These are phyloP conservation scores for Cathartes aura DNA, from an alignment of 2,113 vertebrate genomes.

Conservation along the genomic window DNA sequence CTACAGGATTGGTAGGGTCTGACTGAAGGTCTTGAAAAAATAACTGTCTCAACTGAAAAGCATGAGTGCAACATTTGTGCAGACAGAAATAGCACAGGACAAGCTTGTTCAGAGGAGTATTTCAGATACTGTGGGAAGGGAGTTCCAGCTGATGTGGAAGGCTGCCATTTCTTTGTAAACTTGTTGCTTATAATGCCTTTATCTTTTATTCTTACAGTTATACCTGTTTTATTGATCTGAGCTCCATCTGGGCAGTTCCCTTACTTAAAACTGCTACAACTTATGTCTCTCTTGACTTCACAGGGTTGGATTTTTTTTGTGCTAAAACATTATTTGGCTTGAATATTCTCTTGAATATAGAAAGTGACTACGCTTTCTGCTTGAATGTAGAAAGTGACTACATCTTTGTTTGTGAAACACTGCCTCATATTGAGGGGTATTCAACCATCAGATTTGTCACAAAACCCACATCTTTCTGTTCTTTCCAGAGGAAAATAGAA, in stretches of 20 bases:
- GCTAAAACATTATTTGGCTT: not conserved
- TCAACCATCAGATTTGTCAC: not conserved
- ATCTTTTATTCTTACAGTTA: not conserved
- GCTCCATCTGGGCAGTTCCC: not conserved
- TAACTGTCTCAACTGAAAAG: not conserved
- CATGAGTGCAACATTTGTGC: not conserved
- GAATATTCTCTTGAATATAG: not conserved
- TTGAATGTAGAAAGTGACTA: not conserved
- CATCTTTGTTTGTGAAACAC: not conserved
- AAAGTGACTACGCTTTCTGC: not conserved
- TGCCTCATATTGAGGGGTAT: not conserved
- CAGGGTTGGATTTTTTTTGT: not conserved
- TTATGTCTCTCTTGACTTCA: not conserved
- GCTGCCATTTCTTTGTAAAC: not conserved
- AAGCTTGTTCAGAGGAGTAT: not conserved
- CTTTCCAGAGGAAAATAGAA: not conserved
- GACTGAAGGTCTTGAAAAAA: not conserved
- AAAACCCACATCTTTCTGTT: not conserved
- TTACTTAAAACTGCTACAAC: not conserved
- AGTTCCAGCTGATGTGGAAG: not conserved
- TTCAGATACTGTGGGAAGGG: not conserved
- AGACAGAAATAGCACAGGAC: not conserved
- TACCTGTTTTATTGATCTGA: not conserved
- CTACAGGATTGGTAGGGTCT: not conserved
- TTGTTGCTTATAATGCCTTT: not conserved